Base-by-base conservation (phyloP, 2,797 vertebrate species). In the Anableps anableps region DNA sequence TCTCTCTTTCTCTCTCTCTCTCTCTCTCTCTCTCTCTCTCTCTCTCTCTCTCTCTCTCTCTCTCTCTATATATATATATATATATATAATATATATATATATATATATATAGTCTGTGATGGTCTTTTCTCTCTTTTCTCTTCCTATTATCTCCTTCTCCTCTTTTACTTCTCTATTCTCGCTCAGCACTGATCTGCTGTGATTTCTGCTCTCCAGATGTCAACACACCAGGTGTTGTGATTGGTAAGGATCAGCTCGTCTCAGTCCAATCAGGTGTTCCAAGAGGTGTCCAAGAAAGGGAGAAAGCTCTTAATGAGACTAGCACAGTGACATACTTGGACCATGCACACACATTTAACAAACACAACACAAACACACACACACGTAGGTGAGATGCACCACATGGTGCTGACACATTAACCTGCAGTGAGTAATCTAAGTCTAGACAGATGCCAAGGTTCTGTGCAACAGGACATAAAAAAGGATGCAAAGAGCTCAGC, bases 241-340 rank as follows among this genome's bases (percentile, higher is more conserved):
- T 87, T 85, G 90, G 83, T 53, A 80, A 38, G 88, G 89, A 90
- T 93, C 86, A 88, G 89, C 86, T 31, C 23, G 36, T 88, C 86
- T 90, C 80, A 75, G 91, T 80, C 87, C 82, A 87, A 81, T 92
- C 88, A 86, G 83, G 83, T 16, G 76, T 82, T 79, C n/a, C 31
- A 66, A 86, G 79, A 90, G 86, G 88, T 92, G 88, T 91, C 91
- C 85, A 82, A 80, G 84, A 92, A 79, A 1, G 29, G 60, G 81
- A 83, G 60, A 91, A 89, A 95, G 92, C 91, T 80, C 78, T 85
- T 91, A 92, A 93, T 88, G 85, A 92, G 90, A 91, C 91, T 88
- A 90, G 77, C 89, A 89, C 86, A 86, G 85, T 90, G 81, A 88
- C 92, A 92, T 76, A 85, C 83, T 85, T 91, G 77, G 47, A 76